A percentile compares a stretch with the other conserved stretches of the same genome.
Conservation (phyloP, 2,888 invertebrate genomes). For the Griposia aprilina region DNA sequence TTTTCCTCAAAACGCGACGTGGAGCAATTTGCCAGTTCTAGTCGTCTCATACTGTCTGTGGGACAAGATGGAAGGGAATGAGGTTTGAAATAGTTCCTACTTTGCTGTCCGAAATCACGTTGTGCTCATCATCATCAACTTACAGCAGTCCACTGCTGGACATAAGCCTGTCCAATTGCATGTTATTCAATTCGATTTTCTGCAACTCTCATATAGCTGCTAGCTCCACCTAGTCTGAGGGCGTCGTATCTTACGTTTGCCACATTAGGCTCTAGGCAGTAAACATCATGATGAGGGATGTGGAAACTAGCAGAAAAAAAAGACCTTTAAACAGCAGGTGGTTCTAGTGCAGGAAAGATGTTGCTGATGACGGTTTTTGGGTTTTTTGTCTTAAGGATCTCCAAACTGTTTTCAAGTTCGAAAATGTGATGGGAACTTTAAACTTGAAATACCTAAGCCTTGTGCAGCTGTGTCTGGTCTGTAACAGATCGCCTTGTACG, state of each 20-base stretch:
- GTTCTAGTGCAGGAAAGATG: not conserved
- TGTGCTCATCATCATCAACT: not conserved
- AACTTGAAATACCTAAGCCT: not conserved
- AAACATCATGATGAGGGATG: not conserved
- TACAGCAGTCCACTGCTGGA: not conserved
- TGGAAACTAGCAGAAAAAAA: not conserved
- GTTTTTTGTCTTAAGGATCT: not conserved
- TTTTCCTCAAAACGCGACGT: conserved; percentile 77
- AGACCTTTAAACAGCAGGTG: too few species aligned
- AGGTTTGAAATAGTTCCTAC: not conserved
- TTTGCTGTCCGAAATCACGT: not conserved
- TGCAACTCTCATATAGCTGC: not conserved
- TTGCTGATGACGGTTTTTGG: not conserved
- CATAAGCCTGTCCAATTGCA: not conserved
- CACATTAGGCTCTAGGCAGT: too few species aligned
- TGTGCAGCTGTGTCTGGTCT: too few species aligned
- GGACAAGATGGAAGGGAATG: conserved; percentile 32
- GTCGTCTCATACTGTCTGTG: conserved; percentile 27
- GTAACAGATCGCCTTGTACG: too few species aligned
- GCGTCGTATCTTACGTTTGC: not conserved
- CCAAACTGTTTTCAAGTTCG: not conserved
- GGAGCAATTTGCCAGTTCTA: conserved; percentile 72
- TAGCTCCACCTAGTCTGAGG: not conserved
- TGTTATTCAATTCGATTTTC: not conserved
- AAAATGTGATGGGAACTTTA: not conserved